Base-by-base conservation (phyloP, 2,888 invertebrate species). In the Dolichomitus sp. region DNA sequence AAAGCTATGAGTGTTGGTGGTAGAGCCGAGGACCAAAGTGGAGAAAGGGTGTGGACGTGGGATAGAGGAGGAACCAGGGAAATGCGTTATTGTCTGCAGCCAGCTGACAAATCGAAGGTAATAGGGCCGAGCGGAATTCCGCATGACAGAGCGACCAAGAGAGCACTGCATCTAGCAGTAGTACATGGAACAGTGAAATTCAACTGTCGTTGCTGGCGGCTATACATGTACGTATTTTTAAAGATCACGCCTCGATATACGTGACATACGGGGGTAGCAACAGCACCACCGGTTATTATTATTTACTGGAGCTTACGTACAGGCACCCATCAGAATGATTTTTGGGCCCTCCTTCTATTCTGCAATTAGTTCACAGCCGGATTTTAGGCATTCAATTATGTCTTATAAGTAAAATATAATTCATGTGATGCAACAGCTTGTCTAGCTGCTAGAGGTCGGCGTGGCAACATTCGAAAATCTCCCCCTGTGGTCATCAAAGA, bases 51-150 rank as follows among this genome's bases (percentile, higher is more conserved):
- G 82, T 84, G 86, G 80, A 86, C 75, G 81, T 84, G 86, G 79
- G 86, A 86, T 87, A 84, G 74, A 84, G 86, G 83, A 87, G 81
- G 87, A 88, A 88, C 84, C 86, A 87, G 89, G 87, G 88, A 89
- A 90, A 90, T 89, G 89, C 89, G 91, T 91, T 91, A 91, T 91
- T 91, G 90, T 90, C 91, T 88, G 90, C 91, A 91, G 88, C 89
- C 90, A 90, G 89, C 90, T 91, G 91, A 89, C 89, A 91, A 91
- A 91, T 92, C 90, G 90, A 91, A 91, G 91, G 91, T 90, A 91
- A 91, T 90, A 91, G 90, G 89, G 89, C 89, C 87, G 88, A 88
- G 89, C 87, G 87, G 88, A 90, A 91, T 91, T 90, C 88, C 86
- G 89, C 87, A 87, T 87, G 87, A 86, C 85, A 87, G 87, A 87